Evolutionary conservation across 2,888 invertebrate genomes (phyloP).

Genomic region (Prosopocoilus inquinatus): DNA sequence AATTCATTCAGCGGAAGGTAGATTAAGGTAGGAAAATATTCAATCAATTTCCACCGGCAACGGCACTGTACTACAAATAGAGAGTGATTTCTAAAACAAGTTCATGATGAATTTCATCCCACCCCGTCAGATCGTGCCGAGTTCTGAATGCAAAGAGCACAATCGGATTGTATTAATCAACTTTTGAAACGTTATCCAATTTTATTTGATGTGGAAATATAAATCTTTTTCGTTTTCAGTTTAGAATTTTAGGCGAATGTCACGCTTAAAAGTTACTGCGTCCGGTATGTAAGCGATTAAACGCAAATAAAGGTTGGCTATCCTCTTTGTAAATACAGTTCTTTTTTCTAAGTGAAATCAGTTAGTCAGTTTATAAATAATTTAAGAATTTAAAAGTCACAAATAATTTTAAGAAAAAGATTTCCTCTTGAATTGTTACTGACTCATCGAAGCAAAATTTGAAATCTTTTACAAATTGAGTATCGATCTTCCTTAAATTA

Average conservation of each 20-base stretch:
- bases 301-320: too few relatives aligned
- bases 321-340: too few relatives aligned
- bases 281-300: too few relatives aligned
- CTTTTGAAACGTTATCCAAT: conserved; percentile 5
- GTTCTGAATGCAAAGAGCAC: conserved; percentile 3
- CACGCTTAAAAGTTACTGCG: too few relatives aligned
- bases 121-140: conserved; percentile 3
- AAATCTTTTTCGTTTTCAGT: conserved; percentile 1
- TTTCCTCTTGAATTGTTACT: too few relatives aligned
- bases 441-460: too few relatives aligned
- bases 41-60: neutral
- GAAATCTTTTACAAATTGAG: too few relatives aligned
- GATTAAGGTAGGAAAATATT: conserved; percentile 1
- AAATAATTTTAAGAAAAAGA: too few relatives aligned
- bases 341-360: too few relatives aligned
- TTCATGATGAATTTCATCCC: conserved; percentile 6
- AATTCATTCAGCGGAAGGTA: neutral
- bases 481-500: too few relatives aligned
- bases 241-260: neutral
- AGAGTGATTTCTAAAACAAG: conserved; percentile 6
- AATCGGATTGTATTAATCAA: conserved; percentile 11
- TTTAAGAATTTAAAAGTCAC: too few relatives aligned
- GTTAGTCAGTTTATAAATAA: too few relatives aligned
- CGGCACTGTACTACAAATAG: conserved; percentile 4
- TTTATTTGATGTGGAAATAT: conserved; percentile 1